Percentiles rank a stretch among this genome's conserved stretches.
Conservation (phyloP, 2,888 invertebrate genomes). For the Drosophila pseudotakahashii region DNA sequence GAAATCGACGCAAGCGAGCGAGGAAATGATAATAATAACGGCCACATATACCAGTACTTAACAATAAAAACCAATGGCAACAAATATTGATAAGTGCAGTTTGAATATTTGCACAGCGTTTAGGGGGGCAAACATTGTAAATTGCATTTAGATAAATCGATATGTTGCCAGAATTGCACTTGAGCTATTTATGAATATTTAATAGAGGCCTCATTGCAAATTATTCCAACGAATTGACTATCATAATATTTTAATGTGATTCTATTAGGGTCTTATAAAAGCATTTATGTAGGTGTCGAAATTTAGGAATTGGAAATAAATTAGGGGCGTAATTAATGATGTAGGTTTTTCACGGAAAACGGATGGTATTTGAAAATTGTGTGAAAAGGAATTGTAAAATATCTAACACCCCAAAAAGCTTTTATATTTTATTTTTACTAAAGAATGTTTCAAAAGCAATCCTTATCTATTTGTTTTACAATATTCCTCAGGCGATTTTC, state of each 20-base stretch:
- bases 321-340: no score
- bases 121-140: conserved; percentile 31
- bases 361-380: no score
- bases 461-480: no score
- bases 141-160: conserved; percentile 32
- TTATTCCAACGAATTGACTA: background rate
- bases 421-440: no score
- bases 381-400: no score
- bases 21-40: conserved; percentile 43
- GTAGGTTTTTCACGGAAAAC: no score
- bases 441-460: no score
- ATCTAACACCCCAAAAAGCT: no score
- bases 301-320: no score
- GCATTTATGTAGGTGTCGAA: no score
- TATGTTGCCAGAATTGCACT: background rate
- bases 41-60: conserved; percentile 1
- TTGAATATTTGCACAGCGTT: conserved; percentile 27
- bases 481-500: background rate
- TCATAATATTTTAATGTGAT: background rate
- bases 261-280: no score
- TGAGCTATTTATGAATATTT: background rate
- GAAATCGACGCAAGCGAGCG: conserved; percentile 11
- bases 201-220: background rate
- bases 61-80: conserved; percentile 35
- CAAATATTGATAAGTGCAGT: conserved; percentile 38